These are phyloP conservation scores for Agelas oroides DNA, from an alignment of 37 sponge, comb jelly and placozoan species.

Conservation along the genomic window DNA sequence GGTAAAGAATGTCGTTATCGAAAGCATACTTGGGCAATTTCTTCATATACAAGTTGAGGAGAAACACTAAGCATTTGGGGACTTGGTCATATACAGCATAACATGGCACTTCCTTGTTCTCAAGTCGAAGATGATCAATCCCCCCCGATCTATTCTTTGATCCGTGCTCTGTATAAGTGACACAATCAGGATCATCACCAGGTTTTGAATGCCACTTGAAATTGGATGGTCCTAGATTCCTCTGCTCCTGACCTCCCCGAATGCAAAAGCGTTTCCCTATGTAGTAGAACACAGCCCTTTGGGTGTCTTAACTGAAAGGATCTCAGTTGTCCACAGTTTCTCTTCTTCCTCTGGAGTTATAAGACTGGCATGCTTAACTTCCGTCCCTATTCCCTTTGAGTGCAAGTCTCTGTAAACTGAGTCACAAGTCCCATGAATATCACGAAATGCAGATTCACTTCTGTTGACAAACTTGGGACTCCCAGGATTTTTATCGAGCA, in stretches of 20 bases:
- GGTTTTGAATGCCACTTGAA: not conserved
- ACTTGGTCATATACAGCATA: too few relatives aligned
- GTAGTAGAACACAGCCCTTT: conserved; percentile 19
- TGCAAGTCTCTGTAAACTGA: conserved; percentile 9
- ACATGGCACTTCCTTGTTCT: conserved; percentile 30
- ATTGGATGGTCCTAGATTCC: conserved; percentile 16
- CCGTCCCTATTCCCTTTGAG: conserved; percentile 17
- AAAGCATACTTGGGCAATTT: conserved; percentile 14
- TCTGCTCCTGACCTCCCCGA: conserved; percentile 36
- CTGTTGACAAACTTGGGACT: conserved; percentile 5
- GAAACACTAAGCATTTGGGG: conserved; percentile 15
- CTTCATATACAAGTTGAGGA: conserved; percentile 12
- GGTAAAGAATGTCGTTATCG: conserved; percentile 22
- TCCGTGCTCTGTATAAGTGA: conserved; percentile 32
- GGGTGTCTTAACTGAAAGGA: too few relatives aligned
- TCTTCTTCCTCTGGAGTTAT: too few relatives aligned
- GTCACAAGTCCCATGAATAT: not conserved
- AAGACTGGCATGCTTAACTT: not conserved
- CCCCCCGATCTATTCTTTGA: conserved; percentile 52
- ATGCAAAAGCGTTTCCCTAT: conserved; percentile 36
- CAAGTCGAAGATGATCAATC: conserved; percentile 7
- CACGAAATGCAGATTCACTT: not conserved
- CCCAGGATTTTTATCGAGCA: not conserved
- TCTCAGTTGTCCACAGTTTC: too few relatives aligned
- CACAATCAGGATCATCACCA: not conserved